Percentiles rank a stretch among this genome's conserved stretches.
Evolutionary conservation across 2,113 vertebrate genomes (phyloP).

Genomic region (Notiomystis cincta): DNA sequence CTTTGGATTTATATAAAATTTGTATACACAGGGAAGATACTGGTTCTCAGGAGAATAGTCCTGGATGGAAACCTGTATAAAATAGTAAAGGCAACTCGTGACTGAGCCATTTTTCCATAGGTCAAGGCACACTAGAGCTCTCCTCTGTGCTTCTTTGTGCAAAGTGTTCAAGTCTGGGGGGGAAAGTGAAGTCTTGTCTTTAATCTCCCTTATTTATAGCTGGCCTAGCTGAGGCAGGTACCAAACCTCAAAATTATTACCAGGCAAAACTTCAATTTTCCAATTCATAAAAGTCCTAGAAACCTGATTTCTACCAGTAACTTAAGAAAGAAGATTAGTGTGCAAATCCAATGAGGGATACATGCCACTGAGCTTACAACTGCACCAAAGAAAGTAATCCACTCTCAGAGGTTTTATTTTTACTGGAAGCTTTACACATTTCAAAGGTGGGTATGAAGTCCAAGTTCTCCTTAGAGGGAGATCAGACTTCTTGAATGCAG

Average conservation of each 20-base stretch:
- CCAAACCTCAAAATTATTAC: constrained; percentile 32
- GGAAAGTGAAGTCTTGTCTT: not conserved
- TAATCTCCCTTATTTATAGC: not conserved
- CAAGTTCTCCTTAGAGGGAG: not conserved
- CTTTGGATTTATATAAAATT: constrained; percentile 33
- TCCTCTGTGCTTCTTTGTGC: not conserved
- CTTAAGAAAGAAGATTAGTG: constrained; percentile 1
- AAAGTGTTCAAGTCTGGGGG: not conserved
- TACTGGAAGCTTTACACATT: constrained; percentile 34
- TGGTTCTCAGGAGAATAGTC: not conserved
- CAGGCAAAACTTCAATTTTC: constrained; percentile 8
- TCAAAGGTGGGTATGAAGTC: not conserved
- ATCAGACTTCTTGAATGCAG: not conserved
- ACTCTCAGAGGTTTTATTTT: constrained; percentile 11
- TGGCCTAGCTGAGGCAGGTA: constrained; percentile 12
- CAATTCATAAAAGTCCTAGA: constrained; percentile 10
- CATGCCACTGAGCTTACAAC: not conserved
- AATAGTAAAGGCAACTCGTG: not conserved
- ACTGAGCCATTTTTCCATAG: not conserved
- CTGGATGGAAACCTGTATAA: not conserved
- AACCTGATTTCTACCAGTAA: constrained; percentile 2
- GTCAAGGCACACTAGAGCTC: not conserved
- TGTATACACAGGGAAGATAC: not conserved
- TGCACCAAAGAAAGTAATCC: not conserved
- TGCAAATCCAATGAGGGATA: not conserved